phyloP scores from a whole-genome alignment of 2,797 vertebrate genomes.

The Simalia tracyae region DNA sequence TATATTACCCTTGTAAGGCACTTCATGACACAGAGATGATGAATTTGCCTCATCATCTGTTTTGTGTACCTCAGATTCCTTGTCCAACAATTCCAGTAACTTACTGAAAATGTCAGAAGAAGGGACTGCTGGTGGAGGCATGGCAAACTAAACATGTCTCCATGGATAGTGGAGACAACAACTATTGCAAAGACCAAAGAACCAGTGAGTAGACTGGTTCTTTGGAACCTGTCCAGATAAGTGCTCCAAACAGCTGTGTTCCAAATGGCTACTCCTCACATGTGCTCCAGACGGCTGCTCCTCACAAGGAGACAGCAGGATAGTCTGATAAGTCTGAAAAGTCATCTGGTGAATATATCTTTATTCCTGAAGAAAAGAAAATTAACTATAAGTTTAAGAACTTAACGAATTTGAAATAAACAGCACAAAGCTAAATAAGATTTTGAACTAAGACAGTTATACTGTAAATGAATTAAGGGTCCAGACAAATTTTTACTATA shows the following conservation, averaged over 20 bases:
- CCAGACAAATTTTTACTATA: not conserved
- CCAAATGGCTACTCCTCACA: not conserved
- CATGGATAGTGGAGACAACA: not conserved
- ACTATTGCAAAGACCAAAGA: not conserved
- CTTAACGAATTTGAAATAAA: not conserved
- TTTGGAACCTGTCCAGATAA: not conserved
- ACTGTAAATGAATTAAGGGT: not conserved
- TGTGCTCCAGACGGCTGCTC: not conserved
- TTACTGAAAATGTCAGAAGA: not conserved
- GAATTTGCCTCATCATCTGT: not conserved
- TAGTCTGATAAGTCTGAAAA: not conserved
- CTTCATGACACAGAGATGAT: not conserved
- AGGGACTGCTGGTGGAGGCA: not conserved
- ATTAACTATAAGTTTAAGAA: not conserved
- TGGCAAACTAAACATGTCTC: not conserved
- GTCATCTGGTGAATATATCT: not conserved
- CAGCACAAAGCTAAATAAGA: not conserved
- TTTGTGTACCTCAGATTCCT: not conserved
- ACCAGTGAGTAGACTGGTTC: not conserved
- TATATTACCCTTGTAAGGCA: not conserved
- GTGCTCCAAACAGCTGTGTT: not conserved
- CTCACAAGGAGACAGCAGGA: not conserved
- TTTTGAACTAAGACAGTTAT: not conserved
- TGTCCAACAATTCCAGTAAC: not conserved
- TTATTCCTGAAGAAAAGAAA: not conserved